Percentiles rank a stretch among this genome's conserved stretches.
These are phyloP conservation scores for Cheirogaleus medius DNA, from an alignment of 2,113 vertebrate genomes.

Conservation along the genomic window DNA sequence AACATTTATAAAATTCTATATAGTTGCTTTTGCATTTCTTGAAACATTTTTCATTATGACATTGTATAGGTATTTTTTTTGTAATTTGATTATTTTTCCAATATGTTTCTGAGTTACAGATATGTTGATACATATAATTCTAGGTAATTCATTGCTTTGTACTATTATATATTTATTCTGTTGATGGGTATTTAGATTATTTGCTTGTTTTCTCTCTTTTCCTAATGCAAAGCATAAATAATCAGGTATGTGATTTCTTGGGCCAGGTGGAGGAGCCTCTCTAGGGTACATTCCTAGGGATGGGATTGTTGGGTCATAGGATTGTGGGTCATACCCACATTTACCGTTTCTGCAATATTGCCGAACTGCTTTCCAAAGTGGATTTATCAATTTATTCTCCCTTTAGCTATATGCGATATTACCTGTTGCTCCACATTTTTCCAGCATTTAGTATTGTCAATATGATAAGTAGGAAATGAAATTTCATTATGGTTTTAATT, in stretches of 20 bases:
- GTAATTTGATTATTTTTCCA: neutral
- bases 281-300: neutral
- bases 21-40: neutral
- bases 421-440: neutral
- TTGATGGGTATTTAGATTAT: neutral
- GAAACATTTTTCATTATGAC: neutral
- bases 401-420: neutral
- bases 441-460: neutral
- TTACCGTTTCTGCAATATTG: neutral
- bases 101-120: neutral
- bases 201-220: neutral
- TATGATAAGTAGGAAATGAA: neutral
- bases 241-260: neutral
- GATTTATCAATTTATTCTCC: neutral
- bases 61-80: neutral
- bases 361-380: neutral
- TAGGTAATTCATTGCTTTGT: neutral
- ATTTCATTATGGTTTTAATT: neutral
- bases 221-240: neutral
- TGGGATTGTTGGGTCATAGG: too few relatives aligned
- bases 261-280: neutral
- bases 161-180: neutral
- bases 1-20: neutral
- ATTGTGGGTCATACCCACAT: rapidly evolving
- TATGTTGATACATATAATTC: neutral